phyloP scores from a whole-genome alignment of 2,113 vertebrate species.

The Leucopternis melanops region DNA sequence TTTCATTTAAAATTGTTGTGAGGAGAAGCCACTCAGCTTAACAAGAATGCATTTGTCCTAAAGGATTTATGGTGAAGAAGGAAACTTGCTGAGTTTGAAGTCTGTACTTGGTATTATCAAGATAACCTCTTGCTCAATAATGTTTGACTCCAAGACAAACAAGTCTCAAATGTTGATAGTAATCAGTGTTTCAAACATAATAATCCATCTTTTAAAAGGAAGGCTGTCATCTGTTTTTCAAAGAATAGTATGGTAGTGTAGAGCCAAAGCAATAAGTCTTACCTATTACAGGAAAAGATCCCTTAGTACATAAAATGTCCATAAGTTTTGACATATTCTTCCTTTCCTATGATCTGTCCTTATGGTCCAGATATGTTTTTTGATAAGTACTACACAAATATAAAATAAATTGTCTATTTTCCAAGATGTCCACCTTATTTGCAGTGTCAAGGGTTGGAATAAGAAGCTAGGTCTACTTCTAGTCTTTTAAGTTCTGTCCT shows the following conservation, averaged over 20 bases:
- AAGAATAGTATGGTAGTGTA: neutral
- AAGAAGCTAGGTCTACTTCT: neutral
- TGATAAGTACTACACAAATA: neutral
- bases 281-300: neutral
- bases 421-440: neutral
- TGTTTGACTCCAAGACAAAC: neutral
- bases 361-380: neutral
- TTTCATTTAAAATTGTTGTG: neutral
- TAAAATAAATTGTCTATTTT: neutral
- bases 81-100: neutral
- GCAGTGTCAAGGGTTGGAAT: neutral
- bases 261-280: neutral
- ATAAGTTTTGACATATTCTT: neutral
- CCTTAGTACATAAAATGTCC: neutral
- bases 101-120: neutral
- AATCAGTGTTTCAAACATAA: neutral
- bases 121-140: neutral
- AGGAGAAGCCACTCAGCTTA: neutral
- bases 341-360: neutral
- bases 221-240: neutral
- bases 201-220: neutral
- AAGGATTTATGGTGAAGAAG: neutral
- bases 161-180: neutral
- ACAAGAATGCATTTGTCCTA: neutral
- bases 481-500: neutral